Base-by-base conservation (phyloP, 2,888 invertebrate species). In the Chironomus riparius region DNA sequence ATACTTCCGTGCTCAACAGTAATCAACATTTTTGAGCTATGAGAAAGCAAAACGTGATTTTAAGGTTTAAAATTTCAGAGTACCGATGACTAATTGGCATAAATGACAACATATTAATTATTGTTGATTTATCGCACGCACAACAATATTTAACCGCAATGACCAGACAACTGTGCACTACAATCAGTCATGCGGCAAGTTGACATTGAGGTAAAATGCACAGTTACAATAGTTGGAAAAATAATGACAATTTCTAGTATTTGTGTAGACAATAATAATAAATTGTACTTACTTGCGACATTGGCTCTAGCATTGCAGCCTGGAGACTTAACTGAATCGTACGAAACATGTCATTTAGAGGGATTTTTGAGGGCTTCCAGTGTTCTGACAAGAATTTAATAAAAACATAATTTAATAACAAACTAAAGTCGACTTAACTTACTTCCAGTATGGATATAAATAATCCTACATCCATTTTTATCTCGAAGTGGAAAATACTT, bases 261-360 rank as follows among this genome's bases (percentile, higher is more conserved):
- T n/a, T 15, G n/a, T n/a, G 5, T 50, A n/a, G 15, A 50, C 3
- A n/a, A 24, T n/a, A 24, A 24, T 24, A 24, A 24, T 24, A 24
- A 3, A 3, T 24, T 24, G 3, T 24, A 24, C 22, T 50, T 22
- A 73, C 72, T 24, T 94, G 94, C 0, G 93, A 92, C 79, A 85
- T 86, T 0, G 92, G 92, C 81, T 94, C 94, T 13, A 87, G 85
- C 87, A 92, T 89, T 0, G 92, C 92, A 0, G 91, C 89, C 81
- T 92, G 90, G 73, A 93, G 83, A 0, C 88, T 86, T 77, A 93
- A 81, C 81, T 92, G 90, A 22, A 91, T 86, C 0, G 89, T 88
- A 75, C 90, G 88, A 81, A 92, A 92, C 76, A 93, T 85, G 78
- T 92, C 90, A 1, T 86, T 84, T 47, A 92, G 79, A 0, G 87